phyloP scores from a whole-genome alignment of 2,113 vertebrate genomes.

The Elaphurus davidianus region DNA sequence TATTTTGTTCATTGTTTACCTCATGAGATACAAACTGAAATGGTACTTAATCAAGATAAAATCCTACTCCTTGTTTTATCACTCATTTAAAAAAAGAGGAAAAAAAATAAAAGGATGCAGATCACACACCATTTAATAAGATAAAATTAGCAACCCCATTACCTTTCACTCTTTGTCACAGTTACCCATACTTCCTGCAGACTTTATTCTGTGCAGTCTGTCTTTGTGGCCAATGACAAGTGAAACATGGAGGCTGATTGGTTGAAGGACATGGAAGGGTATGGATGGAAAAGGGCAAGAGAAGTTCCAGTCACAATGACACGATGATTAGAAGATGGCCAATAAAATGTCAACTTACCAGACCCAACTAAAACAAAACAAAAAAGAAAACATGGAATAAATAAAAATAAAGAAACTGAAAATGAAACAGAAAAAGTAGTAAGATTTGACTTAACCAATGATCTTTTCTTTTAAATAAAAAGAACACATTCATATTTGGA shows the following conservation, averaged over 20 bases:
- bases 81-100: background rate
- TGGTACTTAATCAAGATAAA: background rate
- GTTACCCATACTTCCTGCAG: constrained; percentile 91
- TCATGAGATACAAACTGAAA: background rate
- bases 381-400: constrained; percentile 89
- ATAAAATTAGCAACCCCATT: constrained; percentile 85
- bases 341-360: constrained; percentile 99
- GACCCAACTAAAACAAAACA: constrained; percentile 96
- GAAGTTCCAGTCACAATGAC: constrained; percentile 93
- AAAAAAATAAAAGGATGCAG: constrained; percentile 51
- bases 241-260: constrained; percentile 92
- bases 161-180: constrained; percentile 91
- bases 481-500: constrained; percentile 58
- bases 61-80: background rate
- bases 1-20: background rate
- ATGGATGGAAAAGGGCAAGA: constrained; percentile 93
- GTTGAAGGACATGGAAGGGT: constrained; percentile 92
- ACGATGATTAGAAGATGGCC: constrained; percentile 94
- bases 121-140: constrained; percentile 65
- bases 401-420: constrained; percentile 82
- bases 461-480: constrained; percentile 56
- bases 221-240: constrained; percentile 92
- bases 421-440: constrained; percentile 74
- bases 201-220: constrained; percentile 88
- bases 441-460: constrained; percentile 64